Conservation (phyloP, 2,888 invertebrate genomes). For the Drosophila picticornis region DNA sequence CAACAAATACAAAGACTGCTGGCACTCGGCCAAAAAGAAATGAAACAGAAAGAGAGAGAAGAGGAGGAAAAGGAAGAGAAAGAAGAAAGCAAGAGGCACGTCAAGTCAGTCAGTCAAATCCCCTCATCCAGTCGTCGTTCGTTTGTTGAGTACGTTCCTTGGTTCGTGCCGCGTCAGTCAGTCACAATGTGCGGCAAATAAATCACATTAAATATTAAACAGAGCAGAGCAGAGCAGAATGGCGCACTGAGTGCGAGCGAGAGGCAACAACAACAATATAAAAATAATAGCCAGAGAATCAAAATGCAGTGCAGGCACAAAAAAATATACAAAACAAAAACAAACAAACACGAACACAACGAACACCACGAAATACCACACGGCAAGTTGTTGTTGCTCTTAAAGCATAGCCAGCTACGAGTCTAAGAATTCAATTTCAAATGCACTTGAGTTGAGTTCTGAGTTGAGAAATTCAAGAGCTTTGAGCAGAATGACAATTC, state of each 20-base stretch:
- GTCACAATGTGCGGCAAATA: conserved; percentile 60
- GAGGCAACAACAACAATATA: conserved; percentile 22
- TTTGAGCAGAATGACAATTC: background rate
- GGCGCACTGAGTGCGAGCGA: background rate
- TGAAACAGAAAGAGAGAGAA: background rate
- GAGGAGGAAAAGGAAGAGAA: background rate
- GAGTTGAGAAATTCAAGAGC: background rate
- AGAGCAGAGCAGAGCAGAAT: conserved; percentile 25
- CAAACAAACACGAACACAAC: conserved; percentile 13
- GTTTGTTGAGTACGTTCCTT: background rate
- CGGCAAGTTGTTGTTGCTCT: conserved; percentile 1
- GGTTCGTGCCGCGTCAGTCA: conserved; percentile 57
- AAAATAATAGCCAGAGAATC: conserved; percentile 25
- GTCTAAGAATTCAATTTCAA: background rate
- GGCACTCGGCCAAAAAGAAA: background rate
- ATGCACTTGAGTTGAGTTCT: background rate
- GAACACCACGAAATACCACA: conserved; percentile 1
- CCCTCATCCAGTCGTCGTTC: conserved; percentile 21
- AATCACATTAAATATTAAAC: conserved; percentile 79
- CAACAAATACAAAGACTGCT: conserved; percentile 7
- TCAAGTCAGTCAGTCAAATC: conserved; percentile 27
- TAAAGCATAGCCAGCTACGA: conserved; percentile 1
- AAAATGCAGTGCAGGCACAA: conserved; percentile 42
- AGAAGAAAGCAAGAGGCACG: conserved; percentile 33
- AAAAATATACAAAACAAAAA: conserved; percentile 2